phyloP scores from a whole-genome alignment of 2,113 vertebrate species.

The Hystrix brachyura region DNA sequence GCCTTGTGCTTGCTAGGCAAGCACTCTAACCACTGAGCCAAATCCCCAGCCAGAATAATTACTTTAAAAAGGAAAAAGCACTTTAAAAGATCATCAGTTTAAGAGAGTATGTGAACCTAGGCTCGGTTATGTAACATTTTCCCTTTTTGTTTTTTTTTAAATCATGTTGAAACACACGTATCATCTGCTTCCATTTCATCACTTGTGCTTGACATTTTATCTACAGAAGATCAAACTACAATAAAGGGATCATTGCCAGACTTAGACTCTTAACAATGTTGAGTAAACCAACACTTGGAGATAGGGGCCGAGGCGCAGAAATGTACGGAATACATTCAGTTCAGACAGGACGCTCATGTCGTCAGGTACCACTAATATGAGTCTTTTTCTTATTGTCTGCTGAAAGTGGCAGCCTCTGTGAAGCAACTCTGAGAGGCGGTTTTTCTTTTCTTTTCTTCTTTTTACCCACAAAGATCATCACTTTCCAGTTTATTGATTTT shows the following conservation, averaged over 20 bases:
- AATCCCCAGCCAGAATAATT: constrained; percentile 37
- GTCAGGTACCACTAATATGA: constrained; percentile 80
- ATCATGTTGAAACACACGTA: constrained; percentile 83
- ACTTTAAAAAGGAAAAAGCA: constrained; percentile 58
- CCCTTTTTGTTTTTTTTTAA: constrained; percentile 66
- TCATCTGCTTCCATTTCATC: constrained; percentile 86
- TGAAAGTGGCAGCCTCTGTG: constrained; percentile 86
- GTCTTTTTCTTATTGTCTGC: constrained; percentile 82
- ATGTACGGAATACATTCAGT: constrained; percentile 85
- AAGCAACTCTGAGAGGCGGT: constrained; percentile 31
- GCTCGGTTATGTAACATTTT: not conserved
- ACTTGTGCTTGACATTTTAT: constrained; percentile 83
- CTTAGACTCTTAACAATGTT: constrained; percentile 75
- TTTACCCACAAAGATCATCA: constrained; percentile 76
- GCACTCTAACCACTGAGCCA: too few species aligned
- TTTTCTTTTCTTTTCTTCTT: constrained; percentile 15
- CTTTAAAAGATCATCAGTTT: not conserved
- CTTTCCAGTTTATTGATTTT: constrained; percentile 84
- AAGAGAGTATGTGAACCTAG: not conserved
- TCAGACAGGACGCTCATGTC: constrained; percentile 87
- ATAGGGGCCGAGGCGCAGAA: constrained; percentile 82
- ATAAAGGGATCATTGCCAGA: constrained; percentile 87
- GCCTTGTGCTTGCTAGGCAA: too few species aligned
- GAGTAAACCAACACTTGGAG: constrained; percentile 83
- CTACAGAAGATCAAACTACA: constrained; percentile 86